phyloP scores from a whole-genome alignment of 2,797 vertebrate genomes.

The Pangasius krempfi region DNA sequence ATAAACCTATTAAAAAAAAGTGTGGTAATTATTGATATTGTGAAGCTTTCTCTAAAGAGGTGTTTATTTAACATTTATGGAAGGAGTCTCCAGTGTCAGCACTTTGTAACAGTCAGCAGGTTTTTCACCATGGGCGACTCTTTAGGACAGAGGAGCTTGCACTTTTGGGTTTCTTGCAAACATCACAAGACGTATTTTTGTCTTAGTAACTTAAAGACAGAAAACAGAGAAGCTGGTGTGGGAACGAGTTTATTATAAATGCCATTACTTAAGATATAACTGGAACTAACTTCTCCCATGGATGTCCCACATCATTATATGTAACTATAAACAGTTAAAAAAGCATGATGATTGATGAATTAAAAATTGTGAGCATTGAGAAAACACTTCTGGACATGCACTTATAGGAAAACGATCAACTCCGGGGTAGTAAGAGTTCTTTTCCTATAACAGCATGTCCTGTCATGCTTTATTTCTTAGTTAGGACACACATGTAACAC shows the following conservation, averaged over 20 bases:
- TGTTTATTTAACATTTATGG: not conserved
- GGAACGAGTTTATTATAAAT: not conserved
- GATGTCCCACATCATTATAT: not conserved
- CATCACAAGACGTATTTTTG: not conserved
- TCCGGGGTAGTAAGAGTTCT: not conserved
- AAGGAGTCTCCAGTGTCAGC: not conserved
- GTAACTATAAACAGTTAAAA: too few relatives aligned
- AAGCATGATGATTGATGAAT: too few relatives aligned
- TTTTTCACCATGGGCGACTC: not conserved
- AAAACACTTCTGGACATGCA: not conserved
- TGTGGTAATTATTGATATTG: not conserved
- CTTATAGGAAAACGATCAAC: not conserved
- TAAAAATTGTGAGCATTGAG: not conserved
- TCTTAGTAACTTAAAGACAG: not conserved
- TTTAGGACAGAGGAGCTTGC: not conserved
- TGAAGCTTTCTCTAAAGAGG: not conserved
- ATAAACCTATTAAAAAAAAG: not conserved
- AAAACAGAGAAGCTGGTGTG: not conserved
- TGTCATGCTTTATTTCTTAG: not conserved
- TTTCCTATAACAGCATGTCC: not conserved
- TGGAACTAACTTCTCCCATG: not conserved
- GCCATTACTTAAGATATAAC: not conserved
- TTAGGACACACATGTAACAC: not conserved
- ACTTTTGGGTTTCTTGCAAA: not conserved
- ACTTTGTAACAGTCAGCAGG: not conserved